Evolutionary conservation across 2,888 invertebrate genomes (phyloP), one percentile per base, ranked within the genome.

Genomic region (Hermaeophaga mercurialis): DNA sequence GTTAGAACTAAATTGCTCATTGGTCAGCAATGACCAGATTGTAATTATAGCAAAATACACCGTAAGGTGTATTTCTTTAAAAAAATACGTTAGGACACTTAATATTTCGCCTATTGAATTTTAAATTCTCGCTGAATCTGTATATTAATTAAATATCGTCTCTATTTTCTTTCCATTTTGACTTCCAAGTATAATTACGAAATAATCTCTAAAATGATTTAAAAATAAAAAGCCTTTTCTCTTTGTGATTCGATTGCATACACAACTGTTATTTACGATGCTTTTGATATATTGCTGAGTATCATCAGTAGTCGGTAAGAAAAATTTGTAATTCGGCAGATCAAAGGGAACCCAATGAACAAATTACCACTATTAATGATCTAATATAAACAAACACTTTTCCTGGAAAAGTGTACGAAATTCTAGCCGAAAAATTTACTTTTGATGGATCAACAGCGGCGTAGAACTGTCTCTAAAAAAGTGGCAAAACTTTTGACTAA

Each of bases 341-440:
- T 47, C 47, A 47, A 47, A 47, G 46, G 11, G 22, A 19, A 18
- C 6, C 11, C 31, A 28, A 45, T 18, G 19, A 46, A 46, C 47
- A 47, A 47, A 36, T 47, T 47, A 46, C 31, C 46, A 33, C 33
- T 46, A 33, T 46, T 46, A 47, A 47, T 47, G 47, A 47, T 36
- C 15, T 28, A 36, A 36, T 24, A 22, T 47, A 38, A 47, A 47
- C 47, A 47, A 47, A 47, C 26, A 36, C 47, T 47, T 33, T n/a
- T 47, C 47, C 36, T 15, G 36, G 36, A 47, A 46, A 47, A 47
- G 17, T 36, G 36, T 22, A 36, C 8, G 24, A 36, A 47, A 36
- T 47, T 7, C 3, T 11, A 34, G 12, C 5, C 7, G 33, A 33
- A 33, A 33, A 33, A 7, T 14, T 33, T 11, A 14, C 3, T 11